A percentile compares a stretch with the other conserved stretches of the same genome.
phyloP scores from a whole-genome alignment of 2,888 invertebrate genomes.

The Oligia latruncula region DNA sequence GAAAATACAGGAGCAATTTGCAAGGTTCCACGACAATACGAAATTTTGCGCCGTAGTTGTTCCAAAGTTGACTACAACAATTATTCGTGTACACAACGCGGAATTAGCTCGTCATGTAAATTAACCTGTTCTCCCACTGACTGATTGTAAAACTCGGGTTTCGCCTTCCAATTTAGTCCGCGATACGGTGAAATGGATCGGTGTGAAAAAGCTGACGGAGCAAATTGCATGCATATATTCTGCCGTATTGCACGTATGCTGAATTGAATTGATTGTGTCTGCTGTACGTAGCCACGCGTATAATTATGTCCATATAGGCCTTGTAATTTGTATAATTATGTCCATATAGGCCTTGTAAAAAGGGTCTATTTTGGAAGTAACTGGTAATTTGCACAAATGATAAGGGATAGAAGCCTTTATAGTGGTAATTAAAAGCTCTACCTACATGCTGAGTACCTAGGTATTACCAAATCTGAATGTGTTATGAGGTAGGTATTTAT shows the following conservation, averaged over 20 bases:
- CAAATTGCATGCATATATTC: constrained; percentile 18
- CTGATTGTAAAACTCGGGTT: constrained; percentile 49
- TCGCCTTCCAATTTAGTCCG: constrained; percentile 47
- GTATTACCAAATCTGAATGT: neutral
- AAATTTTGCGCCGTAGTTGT: constrained; percentile 60
- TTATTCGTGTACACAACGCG: constrained; percentile 49
- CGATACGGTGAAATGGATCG: constrained; percentile 52
- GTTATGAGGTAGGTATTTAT: no score
- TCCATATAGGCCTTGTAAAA: no score
- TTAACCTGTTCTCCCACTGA: constrained; percentile 52
- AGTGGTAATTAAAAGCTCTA: neutral
- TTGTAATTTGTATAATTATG: no score
- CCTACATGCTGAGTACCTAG: neutral
- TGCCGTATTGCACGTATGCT: constrained; percentile 15
- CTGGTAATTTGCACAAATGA: neutral
- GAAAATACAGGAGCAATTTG: constrained; percentile 67
- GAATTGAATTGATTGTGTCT: constrained; percentile 17
- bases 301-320: no score
- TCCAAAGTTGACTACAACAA: constrained; percentile 53
- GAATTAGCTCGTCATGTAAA: constrained; percentile 60
- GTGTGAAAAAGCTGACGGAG: constrained; percentile 42
- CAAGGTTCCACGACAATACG: constrained; percentile 63
- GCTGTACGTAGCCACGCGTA: neutral
- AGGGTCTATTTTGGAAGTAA: neutral
- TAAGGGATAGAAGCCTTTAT: neutral